These are phyloP conservation scores for Apis laboriosa DNA, from an alignment of 1,140 invertebrate genomes.

Conservation along the genomic window DNA sequence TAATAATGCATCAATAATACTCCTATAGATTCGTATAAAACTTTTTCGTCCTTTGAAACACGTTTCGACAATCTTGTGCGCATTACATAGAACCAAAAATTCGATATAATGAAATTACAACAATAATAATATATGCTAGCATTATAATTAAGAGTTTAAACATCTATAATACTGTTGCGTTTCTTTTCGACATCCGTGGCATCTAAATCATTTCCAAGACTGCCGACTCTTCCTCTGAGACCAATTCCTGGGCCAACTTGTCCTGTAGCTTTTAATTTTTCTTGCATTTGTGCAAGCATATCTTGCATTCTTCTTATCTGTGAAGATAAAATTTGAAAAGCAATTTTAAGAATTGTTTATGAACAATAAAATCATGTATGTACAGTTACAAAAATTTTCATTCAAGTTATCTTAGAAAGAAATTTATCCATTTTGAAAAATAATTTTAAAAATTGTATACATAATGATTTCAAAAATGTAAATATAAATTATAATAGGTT, in stretches of 20 bases:
- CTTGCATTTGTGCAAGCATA: constrained; percentile 98
- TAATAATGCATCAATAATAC: background rate
- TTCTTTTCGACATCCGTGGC: constrained; percentile 82
- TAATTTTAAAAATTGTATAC: no score
- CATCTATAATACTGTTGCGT: constrained; percentile 91
- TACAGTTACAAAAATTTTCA: no score
- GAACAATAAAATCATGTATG: no score
- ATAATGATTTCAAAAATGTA: no score
- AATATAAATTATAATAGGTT: no score
- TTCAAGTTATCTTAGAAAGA: background rate
- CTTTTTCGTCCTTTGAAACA: background rate
- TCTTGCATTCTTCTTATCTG: constrained; percentile 97
- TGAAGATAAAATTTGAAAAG: constrained; percentile 59
- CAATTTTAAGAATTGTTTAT: background rate
- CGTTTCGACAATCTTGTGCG: constrained; percentile 15
- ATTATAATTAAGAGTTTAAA: constrained; percentile 79
- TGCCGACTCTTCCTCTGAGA: constrained; percentile 74
- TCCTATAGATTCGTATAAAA: background rate
- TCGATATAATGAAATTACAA: background rate
- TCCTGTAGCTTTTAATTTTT: constrained; percentile 92
- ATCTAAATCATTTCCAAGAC: constrained; percentile 77
- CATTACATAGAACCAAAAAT: background rate
- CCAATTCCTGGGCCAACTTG: constrained; percentile 79
- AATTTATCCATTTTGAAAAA: no score
- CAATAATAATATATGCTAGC: background rate